Evolutionary conservation across 2,888 invertebrate species (phyloP), one percentile per base, ranked within the genome.

Genomic region (Eumacrocentrus americanus): DNA sequence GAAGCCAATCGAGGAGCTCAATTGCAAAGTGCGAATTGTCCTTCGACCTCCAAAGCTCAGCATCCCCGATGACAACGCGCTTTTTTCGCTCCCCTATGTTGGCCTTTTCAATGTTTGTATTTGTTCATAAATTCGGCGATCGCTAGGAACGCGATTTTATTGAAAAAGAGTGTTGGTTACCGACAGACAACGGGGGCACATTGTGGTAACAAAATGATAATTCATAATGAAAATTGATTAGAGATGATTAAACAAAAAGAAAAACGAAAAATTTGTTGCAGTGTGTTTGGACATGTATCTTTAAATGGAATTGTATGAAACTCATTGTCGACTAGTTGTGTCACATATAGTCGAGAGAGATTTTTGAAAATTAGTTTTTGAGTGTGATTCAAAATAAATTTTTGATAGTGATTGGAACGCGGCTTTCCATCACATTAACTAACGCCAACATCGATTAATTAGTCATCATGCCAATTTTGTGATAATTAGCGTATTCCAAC

Each of bases 51-150:
- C 68, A 70, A 67, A 72, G 76, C 74, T 75, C 74, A 72, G 69
- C 64, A 67, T 70, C 70, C 67, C 66, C 72, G 67, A 63, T 47
- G 69, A 72, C 66, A 71, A 72, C 69, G 71, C 71, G 73, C 73
- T 74, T 75, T 69, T 71, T 73, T 70, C 70, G 71, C 69, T 70
- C 75, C 72, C 71, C 70, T 76, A 70, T 69, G 72, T 77, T 78
- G 74, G 77, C 77, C 76, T 77, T 77, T 71, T 74, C 71, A 73
- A 75, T 73, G 71, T 75, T 77, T 75, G 69, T 76, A 75, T 75
- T 75, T 70, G 69, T 73, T 74, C 70, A 70, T 74, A 76, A 70
- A 69, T 71, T 77, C 74, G 75, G 72, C 71, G 69, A 71, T 70
- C 70, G 68, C 69, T 72, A 38, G 44, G 46, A 23, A 51, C 25